Evolutionary conservation across 1,140 invertebrate genomes (phyloP).

Genomic region (Drosophila nigrodunni): DNA sequence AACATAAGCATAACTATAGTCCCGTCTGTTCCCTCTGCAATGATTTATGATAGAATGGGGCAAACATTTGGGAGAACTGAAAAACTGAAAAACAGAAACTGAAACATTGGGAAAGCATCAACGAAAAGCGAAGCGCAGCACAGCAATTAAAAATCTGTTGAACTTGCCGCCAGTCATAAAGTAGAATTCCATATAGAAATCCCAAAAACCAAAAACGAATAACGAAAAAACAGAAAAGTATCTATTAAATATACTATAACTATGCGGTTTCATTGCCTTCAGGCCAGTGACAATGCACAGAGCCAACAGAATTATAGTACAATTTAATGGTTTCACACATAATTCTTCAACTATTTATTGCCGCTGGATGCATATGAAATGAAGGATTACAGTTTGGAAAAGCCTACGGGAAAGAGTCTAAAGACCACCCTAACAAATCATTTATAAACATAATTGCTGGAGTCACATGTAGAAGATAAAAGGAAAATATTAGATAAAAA

Average conservation of each 20-base stretch:
- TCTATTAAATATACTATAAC: slow-evolving; percentile 30
- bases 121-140: slow-evolving; percentile 60
- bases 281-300: slow-evolving; percentile 50
- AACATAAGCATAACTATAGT: slow-evolving; percentile 27
- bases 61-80: slow-evolving; percentile 21
- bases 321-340: slow-evolving; percentile 77
- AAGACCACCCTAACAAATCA: slow-evolving; percentile 78
- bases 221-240: slow-evolving; percentile 5
- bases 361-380: slow-evolving; percentile 41
- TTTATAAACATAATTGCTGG: slow-evolving; percentile 75
- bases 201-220: slow-evolving; percentile 7
- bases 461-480: slow-evolving; percentile 52
- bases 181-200: slow-evolving; percentile 43
- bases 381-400: slow-evolving; percentile 55
- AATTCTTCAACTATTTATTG: slow-evolving; percentile 62
- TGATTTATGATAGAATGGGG: slow-evolving; percentile 66
- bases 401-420: neutral
- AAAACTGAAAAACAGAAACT: slow-evolving; percentile 37
- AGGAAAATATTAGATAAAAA: slow-evolving; percentile 34
- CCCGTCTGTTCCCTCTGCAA: slow-evolving; percentile 39
- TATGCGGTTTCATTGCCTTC: slow-evolving; percentile 30
- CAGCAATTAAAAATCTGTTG: slow-evolving; percentile 78
- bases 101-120: slow-evolving; percentile 65
- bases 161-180: slow-evolving; percentile 73
- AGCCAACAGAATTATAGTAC: slow-evolving; percentile 59